Evolutionary conservation across 2,888 invertebrate genomes (phyloP).

Genomic region (Aphodius sticticus): DNA sequence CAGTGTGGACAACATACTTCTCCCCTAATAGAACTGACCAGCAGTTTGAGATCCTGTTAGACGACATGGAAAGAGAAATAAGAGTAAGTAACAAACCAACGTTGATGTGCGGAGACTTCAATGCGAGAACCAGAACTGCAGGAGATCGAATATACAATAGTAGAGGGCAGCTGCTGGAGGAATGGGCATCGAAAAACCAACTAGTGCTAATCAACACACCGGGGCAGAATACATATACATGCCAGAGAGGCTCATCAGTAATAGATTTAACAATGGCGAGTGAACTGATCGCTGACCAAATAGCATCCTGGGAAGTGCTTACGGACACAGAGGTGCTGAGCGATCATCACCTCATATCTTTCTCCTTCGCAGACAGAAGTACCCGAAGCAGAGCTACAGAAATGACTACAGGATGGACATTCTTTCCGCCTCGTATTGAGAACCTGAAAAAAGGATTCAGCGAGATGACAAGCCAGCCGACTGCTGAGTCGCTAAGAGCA

Average conservation of each 20-base stretch:
- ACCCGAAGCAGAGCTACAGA: too few relatives aligned
- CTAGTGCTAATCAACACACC: not conserved
- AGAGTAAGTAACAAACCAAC: too few relatives aligned
- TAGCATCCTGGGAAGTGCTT: not conserved
- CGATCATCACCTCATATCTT: conserved; percentile 6
- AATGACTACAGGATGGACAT: too few relatives aligned
- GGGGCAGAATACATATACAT: not conserved
- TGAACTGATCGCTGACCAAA: not conserved
- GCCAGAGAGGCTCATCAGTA: not conserved
- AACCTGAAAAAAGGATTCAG: too few relatives aligned
- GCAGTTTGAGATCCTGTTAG: too few relatives aligned
- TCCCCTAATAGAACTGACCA: too few relatives aligned
- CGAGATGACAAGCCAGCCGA: too few relatives aligned
- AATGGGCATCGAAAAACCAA: not conserved
- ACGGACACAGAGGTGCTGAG: not conserved
- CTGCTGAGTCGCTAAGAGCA: not conserved
- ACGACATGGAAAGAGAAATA: too few relatives aligned
- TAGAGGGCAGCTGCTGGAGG: not conserved
- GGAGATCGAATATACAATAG: not conserved
- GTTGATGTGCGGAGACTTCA: not conserved
- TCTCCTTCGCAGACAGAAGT: not conserved
- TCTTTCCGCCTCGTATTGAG: too few relatives aligned
- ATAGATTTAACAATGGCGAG: not conserved
- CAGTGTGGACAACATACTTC: too few relatives aligned
- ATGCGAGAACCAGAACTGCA: not conserved